Percentiles rank a stretch among this genome's conserved stretches.
These are phyloP conservation scores for Zeugodacus cucurbitae DNA, from an alignment of 1,140 invertebrate species.

Conservation along the genomic window DNA sequence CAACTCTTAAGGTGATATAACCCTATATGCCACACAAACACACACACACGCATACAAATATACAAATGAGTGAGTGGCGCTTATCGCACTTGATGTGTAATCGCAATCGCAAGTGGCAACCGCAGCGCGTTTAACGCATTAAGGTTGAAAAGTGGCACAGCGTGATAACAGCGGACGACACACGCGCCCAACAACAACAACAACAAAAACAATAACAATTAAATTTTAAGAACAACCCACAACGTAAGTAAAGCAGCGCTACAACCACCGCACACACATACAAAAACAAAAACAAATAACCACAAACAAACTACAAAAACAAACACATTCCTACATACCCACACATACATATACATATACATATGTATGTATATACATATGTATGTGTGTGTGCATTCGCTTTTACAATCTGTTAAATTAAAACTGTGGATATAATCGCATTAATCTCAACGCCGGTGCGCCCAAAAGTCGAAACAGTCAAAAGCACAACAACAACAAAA, in stretches of 20 bases:
- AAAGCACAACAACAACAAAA: not conserved
- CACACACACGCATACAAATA: not conserved
- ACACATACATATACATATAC: not conserved
- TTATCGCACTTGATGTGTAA: not conserved
- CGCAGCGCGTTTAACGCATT: not conserved
- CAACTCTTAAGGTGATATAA: too few species aligned
- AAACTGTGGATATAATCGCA: not conserved
- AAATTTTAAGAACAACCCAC: not conserved
- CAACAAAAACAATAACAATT: not conserved
- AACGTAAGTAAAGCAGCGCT: not conserved
- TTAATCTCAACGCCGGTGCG: not conserved
- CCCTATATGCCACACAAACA: too few species aligned
- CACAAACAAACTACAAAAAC: not conserved
- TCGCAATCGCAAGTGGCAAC: not conserved
- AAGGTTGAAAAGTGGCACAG: slow-evolving; percentile 28
- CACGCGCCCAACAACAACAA: not conserved
- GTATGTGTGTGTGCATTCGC: not conserved
- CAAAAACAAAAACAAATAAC: not conserved
- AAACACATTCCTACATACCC: too few species aligned
- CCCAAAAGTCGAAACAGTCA: not conserved
- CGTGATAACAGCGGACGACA: not conserved
- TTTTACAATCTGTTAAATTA: slow-evolving; percentile 19
- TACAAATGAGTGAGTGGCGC: not conserved
- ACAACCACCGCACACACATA: not conserved
- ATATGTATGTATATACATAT: not conserved